phyloP scores from a whole-genome alignment of 2,888 invertebrate species.

The Melinaea marsaeus region DNA sequence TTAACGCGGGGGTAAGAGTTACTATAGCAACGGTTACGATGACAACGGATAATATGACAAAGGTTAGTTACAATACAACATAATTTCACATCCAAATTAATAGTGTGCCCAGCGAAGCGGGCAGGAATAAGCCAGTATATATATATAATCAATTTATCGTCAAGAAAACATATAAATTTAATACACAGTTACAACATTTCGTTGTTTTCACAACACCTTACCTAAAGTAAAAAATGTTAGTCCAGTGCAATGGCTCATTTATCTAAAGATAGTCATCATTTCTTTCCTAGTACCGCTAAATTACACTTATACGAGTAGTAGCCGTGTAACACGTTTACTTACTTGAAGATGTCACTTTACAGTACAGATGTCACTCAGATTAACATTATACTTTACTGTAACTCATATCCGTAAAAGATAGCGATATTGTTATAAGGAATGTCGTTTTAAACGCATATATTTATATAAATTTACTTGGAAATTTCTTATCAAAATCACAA shows the following conservation, averaged over 20 bases:
- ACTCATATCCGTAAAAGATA: constrained; percentile 66
- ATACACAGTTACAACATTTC: constrained; percentile 39
- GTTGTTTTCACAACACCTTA: constrained; percentile 67
- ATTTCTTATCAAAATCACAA: too few relatives aligned
- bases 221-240: constrained; percentile 55
- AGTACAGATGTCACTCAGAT: constrained; percentile 69
- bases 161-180: background rate
- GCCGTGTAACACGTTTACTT: constrained; percentile 72
- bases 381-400: constrained; percentile 62
- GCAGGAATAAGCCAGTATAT: too few relatives aligned
- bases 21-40: too few relatives aligned
- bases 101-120: too few relatives aligned
- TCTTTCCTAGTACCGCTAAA: constrained; percentile 75
- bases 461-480: background rate
- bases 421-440: constrained; percentile 56
- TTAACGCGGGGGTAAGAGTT: too few relatives aligned
- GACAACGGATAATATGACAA: too few relatives aligned
- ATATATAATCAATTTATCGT: too few relatives aligned
- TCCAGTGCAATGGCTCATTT: constrained; percentile 60
- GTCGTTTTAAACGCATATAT: constrained; percentile 43
- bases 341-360: constrained; percentile 72
- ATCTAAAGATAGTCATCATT: constrained; percentile 68
- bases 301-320: constrained; percentile 67
- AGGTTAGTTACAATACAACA: too few relatives aligned
- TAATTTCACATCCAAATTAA: too few relatives aligned